phyloP scores from a whole-genome alignment of 2,797 vertebrate species.

The Gorsachius magnificus region DNA sequence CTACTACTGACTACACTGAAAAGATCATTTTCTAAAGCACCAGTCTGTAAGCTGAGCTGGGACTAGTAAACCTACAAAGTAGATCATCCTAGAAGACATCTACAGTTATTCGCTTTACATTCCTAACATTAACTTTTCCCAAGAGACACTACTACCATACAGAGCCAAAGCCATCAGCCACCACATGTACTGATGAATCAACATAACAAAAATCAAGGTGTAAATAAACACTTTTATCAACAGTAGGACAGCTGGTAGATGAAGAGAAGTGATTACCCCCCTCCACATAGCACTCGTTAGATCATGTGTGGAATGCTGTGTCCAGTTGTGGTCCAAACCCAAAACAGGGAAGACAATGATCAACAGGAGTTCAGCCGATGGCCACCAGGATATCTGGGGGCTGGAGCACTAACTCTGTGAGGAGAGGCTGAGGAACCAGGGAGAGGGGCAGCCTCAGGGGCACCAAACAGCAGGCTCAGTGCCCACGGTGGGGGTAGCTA shows the following conservation, averaged over 20 bases:
- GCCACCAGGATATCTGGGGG: neutral
- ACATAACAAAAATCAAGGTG: neutral
- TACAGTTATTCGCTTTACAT: neutral
- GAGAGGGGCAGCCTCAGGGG: neutral
- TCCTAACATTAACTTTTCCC: neutral
- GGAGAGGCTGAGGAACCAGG: neutral
- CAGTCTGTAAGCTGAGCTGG: neutral
- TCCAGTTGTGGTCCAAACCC: neutral
- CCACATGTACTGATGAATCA: neutral
- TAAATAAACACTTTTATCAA: neutral
- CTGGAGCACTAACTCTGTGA: neutral
- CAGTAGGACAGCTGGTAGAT: neutral
- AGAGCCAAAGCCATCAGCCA: neutral
- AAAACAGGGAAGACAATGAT: neutral
- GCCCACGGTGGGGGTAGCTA: rapidly evolving
- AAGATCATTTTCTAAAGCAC: neutral
- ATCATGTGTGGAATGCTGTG: rapidly evolving
- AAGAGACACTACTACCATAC: neutral
- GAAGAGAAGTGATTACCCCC: neutral
- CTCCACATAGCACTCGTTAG: rapidly evolving
- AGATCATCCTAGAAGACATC: neutral
- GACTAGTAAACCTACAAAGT: neutral
- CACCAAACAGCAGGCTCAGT: neutral
- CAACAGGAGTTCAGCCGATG: neutral
- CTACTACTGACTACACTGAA: neutral